Base-by-base conservation (phyloP, 1,140 invertebrate species). In the Brachionus koreanus region DNA sequence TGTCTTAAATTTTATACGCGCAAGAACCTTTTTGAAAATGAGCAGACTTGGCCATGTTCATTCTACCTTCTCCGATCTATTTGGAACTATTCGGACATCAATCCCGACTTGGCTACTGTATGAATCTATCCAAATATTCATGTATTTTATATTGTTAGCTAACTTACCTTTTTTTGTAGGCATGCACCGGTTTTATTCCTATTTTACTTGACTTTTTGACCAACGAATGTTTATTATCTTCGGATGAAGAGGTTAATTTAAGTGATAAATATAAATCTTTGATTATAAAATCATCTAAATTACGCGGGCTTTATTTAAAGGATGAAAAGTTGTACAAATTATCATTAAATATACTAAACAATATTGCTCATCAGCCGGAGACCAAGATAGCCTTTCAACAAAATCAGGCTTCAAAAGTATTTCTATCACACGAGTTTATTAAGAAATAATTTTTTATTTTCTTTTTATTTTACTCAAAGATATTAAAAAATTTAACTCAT, bases 261-360 rank as follows among this genome's bases (percentile, higher is more conserved):
- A 69, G 65, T 69, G 65, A 69, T 69, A 69, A 69, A 69, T 69
- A 69, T 69, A 69, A 69, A 69, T 69, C 65, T 69, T 69, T 69
- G 65, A 69, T 69, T 37, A 69, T 69, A 69, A 69, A 69, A 69
- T 69, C 65, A 35, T 69, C 65, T 69, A 69, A 69, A 69, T 69
- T 69, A 69, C 65, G 65, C 35, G 65, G 65, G 35, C 29, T 69
- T 69, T 69, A 69, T 69, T 69, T 69, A 69, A 69, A 69, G 65
- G 69, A 74, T 74, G 69, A 74, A 35, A 74, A 74, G 16, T 49
- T 74, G 33, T 74, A 49, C 42, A 74, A 74, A 46, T 74, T 74
- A 74, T 74, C 69, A 9, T 33, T 74, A 12, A 74, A 74, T 74
- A 74, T 74, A n/a, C 43, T 74, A 42, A 74, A 74, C 10, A 74